Evolutionary conservation across 2,888 invertebrate species (phyloP).

Genomic region (Conchocele bisecta): DNA sequence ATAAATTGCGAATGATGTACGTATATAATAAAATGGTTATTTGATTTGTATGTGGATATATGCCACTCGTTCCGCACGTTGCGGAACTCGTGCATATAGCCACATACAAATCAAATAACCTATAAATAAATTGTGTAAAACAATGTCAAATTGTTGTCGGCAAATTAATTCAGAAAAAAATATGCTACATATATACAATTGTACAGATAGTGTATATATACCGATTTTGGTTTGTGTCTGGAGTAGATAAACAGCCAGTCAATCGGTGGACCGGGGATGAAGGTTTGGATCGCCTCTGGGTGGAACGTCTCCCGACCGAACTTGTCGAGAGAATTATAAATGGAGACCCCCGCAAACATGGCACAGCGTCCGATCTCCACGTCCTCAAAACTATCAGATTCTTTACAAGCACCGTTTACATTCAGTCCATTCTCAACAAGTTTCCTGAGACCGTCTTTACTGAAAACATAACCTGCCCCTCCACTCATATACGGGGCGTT

Average conservation of each 20-base stretch:
- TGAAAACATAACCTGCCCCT: conserved; percentile 57
- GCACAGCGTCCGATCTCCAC: conserved; percentile 55
- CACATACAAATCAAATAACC: too few species aligned
- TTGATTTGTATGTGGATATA: too few species aligned
- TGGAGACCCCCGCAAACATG: conserved; percentile 38
- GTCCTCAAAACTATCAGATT: conserved; percentile 52
- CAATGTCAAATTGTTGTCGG: not conserved
- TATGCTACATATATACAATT: not conserved
- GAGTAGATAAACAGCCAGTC: conserved; percentile 55
- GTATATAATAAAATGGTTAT: too few species aligned
- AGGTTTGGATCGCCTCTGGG: conserved; percentile 49
- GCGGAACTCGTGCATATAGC: too few species aligned
- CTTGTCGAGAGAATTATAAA: conserved; percentile 45
- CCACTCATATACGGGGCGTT: conserved; percentile 60
- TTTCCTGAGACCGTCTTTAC: conserved; percentile 35
- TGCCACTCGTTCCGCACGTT: too few species aligned
- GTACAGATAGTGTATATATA: conserved; percentile 15
- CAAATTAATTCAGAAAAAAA: not conserved
- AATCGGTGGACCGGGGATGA: conserved; percentile 52
- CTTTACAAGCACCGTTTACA: conserved; percentile 36
- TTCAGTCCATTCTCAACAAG: conserved; percentile 49
- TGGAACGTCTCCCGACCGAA: conserved; percentile 57
- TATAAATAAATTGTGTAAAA: not conserved
- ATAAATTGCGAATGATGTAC: too few species aligned
- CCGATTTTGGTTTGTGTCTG: conserved; percentile 56